Conservation (phyloP, 2,888 invertebrate species). For the Ernsta delagoae region DNA sequence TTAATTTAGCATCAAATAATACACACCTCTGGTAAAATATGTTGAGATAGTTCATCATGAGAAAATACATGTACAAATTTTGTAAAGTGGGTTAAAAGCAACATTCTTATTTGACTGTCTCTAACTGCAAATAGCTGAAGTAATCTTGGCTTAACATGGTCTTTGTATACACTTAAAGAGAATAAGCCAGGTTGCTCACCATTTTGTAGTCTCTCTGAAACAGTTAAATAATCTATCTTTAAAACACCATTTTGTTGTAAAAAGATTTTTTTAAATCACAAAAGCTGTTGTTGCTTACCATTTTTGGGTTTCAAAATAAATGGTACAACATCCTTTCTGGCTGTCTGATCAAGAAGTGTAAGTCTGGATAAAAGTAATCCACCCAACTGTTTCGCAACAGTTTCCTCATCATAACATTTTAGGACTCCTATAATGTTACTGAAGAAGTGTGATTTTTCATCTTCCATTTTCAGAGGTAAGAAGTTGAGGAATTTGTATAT, state of each 20-base stretch:
- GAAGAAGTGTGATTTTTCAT: conserved; percentile 92
- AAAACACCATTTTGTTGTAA: not conserved
- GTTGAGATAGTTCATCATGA: conserved; percentile 89
- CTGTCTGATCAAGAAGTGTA: conserved; percentile 92
- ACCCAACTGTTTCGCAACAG: conserved; percentile 92
- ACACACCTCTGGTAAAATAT: conserved; percentile 93
- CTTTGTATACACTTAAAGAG: conserved; percentile 87
- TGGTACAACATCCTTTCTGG: conserved; percentile 89
- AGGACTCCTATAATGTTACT: conserved; percentile 86
- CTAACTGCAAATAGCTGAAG: conserved; percentile 93
- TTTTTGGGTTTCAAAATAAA: conserved; percentile 88
- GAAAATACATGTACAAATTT: conserved; percentile 90
- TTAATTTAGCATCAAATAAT: not conserved
- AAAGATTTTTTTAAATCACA: not conserved
- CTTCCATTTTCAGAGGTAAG: conserved; percentile 90
- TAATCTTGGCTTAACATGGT: conserved; percentile 90
- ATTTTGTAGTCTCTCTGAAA: conserved; percentile 70
- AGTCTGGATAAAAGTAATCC: conserved; percentile 92
- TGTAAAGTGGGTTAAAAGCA: conserved; percentile 91
- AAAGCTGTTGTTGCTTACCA: conserved; percentile 73
- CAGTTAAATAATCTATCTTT: not conserved
- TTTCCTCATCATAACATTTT: conserved; percentile 89
- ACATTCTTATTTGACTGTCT: conserved; percentile 91
- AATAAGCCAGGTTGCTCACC: conserved; percentile 86
- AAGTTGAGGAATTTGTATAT: conserved; percentile 93